A percentile compares a stretch with the other conserved stretches of the same genome.
phyloP scores from a whole-genome alignment of 1,140 invertebrate genomes.

The Pseudomyrmex pallidus region DNA sequence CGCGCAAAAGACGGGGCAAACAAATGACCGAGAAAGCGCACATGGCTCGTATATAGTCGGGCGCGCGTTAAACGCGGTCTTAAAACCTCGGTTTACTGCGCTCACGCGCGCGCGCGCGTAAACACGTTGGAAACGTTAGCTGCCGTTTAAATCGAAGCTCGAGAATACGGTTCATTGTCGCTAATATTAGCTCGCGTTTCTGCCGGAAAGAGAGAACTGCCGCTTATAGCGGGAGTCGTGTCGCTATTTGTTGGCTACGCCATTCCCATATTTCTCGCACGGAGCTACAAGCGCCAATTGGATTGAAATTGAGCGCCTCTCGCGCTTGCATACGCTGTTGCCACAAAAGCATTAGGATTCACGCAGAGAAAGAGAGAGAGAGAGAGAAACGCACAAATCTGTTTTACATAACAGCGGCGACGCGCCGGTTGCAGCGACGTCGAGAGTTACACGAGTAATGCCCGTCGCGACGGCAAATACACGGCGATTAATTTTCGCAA shows the following conservation, averaged over 20 bases:
- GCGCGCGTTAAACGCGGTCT: not conserved
- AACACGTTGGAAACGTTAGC: not conserved
- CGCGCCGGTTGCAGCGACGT: conserved; percentile 10
- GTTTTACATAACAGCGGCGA: conserved; percentile 35
- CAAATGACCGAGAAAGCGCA: not conserved
- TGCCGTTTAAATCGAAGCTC: not conserved
- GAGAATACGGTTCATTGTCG: conserved; percentile 9
- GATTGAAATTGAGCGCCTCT: conserved; percentile 31
- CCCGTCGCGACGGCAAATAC: not conserved
- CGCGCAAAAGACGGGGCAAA: not conserved
- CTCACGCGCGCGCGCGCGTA: not conserved
- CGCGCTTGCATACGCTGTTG: not conserved
- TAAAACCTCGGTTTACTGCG: not conserved
- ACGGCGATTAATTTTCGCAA: conserved; percentile 49
- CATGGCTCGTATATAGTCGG: not conserved
- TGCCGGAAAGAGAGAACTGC: not conserved
- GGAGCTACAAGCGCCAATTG: conserved; percentile 23
- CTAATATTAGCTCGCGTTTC: not conserved
- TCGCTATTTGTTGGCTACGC: conserved; percentile 8
- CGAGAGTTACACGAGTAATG: conserved; percentile 9
- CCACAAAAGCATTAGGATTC: conserved; percentile 26
- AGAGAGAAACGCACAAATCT: not conserved
- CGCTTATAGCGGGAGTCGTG: not conserved
- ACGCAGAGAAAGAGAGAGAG: too few relatives aligned
- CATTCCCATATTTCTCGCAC: not conserved